Percentiles rank a stretch among this genome's conserved stretches.
These are phyloP conservation scores for Drosophila arawakana DNA, from an alignment of 1,140 invertebrate species.

Conservation along the genomic window DNA sequence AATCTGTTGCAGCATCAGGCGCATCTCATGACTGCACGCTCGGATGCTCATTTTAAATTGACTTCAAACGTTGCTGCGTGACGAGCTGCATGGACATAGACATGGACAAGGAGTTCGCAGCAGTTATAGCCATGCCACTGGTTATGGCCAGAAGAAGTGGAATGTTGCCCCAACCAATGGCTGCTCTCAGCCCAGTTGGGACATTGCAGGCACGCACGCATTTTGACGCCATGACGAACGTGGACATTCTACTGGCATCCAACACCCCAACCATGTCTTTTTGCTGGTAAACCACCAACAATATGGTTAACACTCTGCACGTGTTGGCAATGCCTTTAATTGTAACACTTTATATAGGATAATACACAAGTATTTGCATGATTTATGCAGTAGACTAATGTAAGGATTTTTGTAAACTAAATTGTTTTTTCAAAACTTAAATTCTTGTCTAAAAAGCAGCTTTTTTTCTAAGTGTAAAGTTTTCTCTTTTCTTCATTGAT, in stretches of 20 bases:
- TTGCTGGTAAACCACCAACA: conserved; percentile 50
- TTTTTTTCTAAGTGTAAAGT: too few relatives aligned
- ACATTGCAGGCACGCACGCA: conserved; percentile 68
- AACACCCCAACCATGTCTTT: neutral
- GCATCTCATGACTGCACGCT: conserved; percentile 82
- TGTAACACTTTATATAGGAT: conserved; percentile 74
- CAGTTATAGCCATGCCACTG: conserved; percentile 8
- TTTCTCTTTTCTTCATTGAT: conserved; percentile 6
- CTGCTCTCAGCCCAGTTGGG: conserved; percentile 17
- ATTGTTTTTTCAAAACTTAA: too few relatives aligned
- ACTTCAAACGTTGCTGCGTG: conserved; percentile 82
- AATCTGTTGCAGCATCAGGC: conserved; percentile 23
- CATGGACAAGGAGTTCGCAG: conserved; percentile 40
- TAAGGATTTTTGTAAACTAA: too few relatives aligned
- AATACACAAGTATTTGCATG: neutral
- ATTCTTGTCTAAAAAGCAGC: neutral
- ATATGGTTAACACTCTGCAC: conserved; percentile 71
- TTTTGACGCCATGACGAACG: conserved; percentile 76
- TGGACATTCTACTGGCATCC: conserved; percentile 59
- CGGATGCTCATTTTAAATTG: conserved; percentile 82
- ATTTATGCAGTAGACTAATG: too few relatives aligned
- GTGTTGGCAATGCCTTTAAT: conserved; percentile 57
- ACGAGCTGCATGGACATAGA: conserved; percentile 68
- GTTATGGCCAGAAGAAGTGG: conserved; percentile 18
- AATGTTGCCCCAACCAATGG: neutral